A percentile compares a stretch with the other conserved stretches of the same genome.
Conservation (phyloP, 2,113 vertebrate genomes). For the Maccullochella peelii region DNA sequence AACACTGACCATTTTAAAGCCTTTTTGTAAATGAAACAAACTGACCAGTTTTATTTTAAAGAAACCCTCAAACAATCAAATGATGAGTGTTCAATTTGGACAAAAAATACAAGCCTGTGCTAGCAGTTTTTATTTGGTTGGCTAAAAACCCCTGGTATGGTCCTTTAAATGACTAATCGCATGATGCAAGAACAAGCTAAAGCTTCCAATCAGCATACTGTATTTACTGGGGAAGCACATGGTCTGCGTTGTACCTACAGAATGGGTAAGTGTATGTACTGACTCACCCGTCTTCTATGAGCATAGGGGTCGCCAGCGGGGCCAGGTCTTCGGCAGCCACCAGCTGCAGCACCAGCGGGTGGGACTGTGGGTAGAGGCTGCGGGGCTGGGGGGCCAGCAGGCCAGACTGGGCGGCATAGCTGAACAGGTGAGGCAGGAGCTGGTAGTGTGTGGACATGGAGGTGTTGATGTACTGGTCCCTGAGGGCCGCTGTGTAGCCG, state of each 20-base stretch:
- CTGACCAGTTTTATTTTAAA: neutral
- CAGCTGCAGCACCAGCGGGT: slow-evolving; percentile 93
- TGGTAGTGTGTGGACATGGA: slow-evolving; percentile 94
- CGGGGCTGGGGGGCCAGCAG: slow-evolving; percentile 91
- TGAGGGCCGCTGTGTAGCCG: slow-evolving; percentile 91
- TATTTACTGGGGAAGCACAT: neutral
- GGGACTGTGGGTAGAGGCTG: slow-evolving; percentile 94
- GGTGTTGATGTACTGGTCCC: slow-evolving; percentile 95
- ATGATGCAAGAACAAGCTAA: neutral
- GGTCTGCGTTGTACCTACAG: neutral
- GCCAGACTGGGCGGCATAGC: slow-evolving; percentile 91
- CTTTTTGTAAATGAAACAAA: neutral
- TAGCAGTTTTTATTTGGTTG: neutral
- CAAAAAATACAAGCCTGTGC: neutral
- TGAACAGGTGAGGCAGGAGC: slow-evolving; percentile 96
- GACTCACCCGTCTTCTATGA: slow-evolving; percentile 96
- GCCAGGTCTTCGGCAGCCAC: slow-evolving; percentile 94
- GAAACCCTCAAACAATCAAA: neutral
- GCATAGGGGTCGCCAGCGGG: slow-evolving; percentile 93
- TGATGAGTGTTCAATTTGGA: neutral
- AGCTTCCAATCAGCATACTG: neutral
- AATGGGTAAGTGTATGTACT: neutral
- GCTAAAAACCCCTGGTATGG: neutral
- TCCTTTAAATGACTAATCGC: neutral
- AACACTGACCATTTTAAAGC: neutral